A percentile compares a stretch with the other conserved stretches of the same genome.
phyloP scores from a whole-genome alignment of 2,888 invertebrate species.

The Parnassius smintheus region DNA sequence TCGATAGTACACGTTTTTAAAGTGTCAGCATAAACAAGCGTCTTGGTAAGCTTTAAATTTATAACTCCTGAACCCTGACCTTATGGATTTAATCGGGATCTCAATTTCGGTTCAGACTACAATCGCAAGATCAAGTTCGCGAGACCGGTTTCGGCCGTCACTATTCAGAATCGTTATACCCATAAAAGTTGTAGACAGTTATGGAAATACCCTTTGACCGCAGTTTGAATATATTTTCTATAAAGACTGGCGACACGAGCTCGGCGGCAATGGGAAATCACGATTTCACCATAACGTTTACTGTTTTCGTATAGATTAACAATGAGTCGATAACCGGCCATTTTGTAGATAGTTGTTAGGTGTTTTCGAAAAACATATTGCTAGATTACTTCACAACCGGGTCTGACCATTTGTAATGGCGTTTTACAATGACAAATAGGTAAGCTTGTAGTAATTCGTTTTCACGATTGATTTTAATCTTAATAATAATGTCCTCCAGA shows the following conservation, averaged over 20 bases:
- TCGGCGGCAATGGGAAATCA: conserved; percentile 36
- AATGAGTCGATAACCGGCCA: conserved; percentile 27
- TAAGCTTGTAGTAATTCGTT: conserved; percentile 2
- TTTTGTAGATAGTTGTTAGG: conserved; percentile 24
- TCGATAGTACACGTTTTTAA: conserved; percentile 7
- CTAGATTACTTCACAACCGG: conserved; percentile 15
- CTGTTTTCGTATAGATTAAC: conserved; percentile 30
- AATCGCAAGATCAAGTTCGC: conserved; percentile 25
- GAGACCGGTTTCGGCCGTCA: conserved; percentile 26
- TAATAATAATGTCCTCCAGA: not conserved
- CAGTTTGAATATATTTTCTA: conserved; percentile 42
- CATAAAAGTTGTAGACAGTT: conserved; percentile 56
- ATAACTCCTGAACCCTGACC: conserved; percentile 11
- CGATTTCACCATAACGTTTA: conserved; percentile 38
- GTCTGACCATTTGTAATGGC: conserved; percentile 4
- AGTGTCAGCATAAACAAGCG: conserved; percentile 3
- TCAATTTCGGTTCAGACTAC: conserved; percentile 3
- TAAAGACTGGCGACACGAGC: conserved; percentile 34
- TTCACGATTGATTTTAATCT: not conserved
- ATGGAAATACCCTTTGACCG: conserved; percentile 52
- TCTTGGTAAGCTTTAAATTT: conserved; percentile 16
- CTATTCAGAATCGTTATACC: conserved; percentile 36
- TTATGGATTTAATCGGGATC: conserved; percentile 9
- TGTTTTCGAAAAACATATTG: conserved; percentile 19
- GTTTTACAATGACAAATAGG: conserved; percentile 13